A percentile compares a stretch with the other conserved stretches of the same genome.
phyloP scores from a whole-genome alignment of 2,888 invertebrate species.

The Euclidia mi region DNA sequence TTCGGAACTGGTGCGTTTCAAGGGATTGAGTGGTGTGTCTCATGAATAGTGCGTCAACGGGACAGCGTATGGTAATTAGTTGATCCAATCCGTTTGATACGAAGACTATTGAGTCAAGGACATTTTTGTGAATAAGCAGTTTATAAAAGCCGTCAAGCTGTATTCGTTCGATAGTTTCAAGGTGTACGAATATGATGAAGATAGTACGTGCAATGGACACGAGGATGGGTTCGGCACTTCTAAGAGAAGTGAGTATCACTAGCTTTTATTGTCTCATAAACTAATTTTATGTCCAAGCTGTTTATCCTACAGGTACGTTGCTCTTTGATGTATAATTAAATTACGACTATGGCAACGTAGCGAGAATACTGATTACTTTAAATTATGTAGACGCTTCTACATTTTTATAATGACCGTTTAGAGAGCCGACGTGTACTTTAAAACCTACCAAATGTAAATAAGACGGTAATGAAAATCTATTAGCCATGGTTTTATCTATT shows the following conservation, averaged over 20 bases:
- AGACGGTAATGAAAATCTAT: neutral
- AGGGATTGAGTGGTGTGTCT: conserved; percentile 40
- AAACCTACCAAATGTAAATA: neutral
- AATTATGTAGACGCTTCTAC: neutral
- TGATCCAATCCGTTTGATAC: conserved; percentile 20
- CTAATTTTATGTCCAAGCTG: conserved; percentile 57
- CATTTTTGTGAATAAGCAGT: conserved; percentile 53
- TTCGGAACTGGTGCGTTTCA: conserved; percentile 40
- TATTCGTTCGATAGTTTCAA: conserved; percentile 89
- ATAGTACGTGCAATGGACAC: conserved; percentile 79
- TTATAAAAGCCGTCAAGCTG: conserved; percentile 84
- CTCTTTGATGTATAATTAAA: conserved; percentile 45
- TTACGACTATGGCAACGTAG: conserved; percentile 22
- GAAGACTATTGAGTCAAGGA: conserved; percentile 13
- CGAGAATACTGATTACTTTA: neutral
- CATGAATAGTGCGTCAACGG: conserved; percentile 41
- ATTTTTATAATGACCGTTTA: conserved; percentile 7
- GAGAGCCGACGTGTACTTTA: conserved; percentile 9
- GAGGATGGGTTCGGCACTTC: conserved; percentile 83
- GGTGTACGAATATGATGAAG: conserved; percentile 87
- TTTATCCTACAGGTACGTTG: conserved; percentile 48
- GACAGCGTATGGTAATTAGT: conserved; percentile 45
- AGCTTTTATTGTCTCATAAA: conserved; percentile 58
- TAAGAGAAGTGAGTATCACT: conserved; percentile 81
- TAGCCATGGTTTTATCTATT: neutral